Percentiles rank a stretch among this genome's conserved stretches.
These are phyloP conservation scores for Bergia puertoricense DNA, from an alignment of 92 coral and sea anemone genomes.

Conservation along the genomic window DNA sequence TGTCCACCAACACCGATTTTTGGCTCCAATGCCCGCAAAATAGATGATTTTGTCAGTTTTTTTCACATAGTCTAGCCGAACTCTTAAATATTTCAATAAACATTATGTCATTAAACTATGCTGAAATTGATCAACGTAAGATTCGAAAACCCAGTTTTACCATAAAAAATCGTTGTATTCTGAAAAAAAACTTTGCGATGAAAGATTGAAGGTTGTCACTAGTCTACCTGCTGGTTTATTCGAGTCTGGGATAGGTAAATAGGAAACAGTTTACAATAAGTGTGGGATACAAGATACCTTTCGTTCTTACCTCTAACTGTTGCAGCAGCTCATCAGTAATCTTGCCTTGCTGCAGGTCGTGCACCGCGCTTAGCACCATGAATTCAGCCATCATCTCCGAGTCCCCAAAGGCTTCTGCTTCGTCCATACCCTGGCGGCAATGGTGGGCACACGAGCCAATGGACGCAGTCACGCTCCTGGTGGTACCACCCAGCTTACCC, in stretches of 20 bases:
- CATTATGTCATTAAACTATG: too few species aligned
- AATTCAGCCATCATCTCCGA: conserved; percentile 86
- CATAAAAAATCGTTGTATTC: too few species aligned
- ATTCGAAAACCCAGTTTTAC: too few species aligned
- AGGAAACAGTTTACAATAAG: not conserved
- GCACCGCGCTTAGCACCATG: conserved; percentile 59
- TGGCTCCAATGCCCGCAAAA: too few species aligned
- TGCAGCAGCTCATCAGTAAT: conserved; percentile 65
- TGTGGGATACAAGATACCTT: not conserved
- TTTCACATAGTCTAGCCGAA: too few species aligned
- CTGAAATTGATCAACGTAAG: too few species aligned
- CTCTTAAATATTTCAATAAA: too few species aligned
- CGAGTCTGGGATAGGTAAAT: not conserved
- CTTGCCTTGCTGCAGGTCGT: conserved; percentile 78
- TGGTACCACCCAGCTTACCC: conserved; percentile 89
- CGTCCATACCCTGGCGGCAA: conserved; percentile 94
- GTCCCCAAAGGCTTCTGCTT: conserved; percentile 96
- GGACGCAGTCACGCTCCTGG: conserved; percentile 83
- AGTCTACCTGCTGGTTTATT: too few species aligned
- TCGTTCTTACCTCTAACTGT: conserved; percentile 67
- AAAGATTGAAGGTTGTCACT: too few species aligned
- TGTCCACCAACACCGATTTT: too few species aligned
- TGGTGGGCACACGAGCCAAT: conserved; percentile 92
- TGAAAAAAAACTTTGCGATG: too few species aligned
- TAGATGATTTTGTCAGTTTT: too few species aligned